Conservation (phyloP, 2,888 invertebrate species). For the Cenopis cana region DNA sequence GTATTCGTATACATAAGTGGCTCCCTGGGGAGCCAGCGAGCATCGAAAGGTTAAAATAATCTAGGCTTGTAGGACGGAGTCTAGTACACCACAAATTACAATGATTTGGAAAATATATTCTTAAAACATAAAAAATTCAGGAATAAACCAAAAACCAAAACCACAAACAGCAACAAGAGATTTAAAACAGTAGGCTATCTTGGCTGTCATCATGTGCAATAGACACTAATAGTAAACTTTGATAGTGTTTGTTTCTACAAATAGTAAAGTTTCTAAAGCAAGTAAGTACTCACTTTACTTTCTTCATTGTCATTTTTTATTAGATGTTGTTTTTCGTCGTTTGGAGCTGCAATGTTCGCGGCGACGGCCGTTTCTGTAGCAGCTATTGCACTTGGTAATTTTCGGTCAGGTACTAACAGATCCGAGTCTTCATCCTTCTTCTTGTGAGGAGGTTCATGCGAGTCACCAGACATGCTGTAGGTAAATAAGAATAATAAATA, state of each 20-base stretch:
- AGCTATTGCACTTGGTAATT: slow-evolving; percentile 51
- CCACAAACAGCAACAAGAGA: too few species aligned
- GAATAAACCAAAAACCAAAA: too few species aligned
- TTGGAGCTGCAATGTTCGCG: slow-evolving; percentile 52
- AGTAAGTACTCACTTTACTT: slow-evolving; percentile 58
- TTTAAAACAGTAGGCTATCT: not conserved
- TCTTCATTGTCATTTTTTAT: slow-evolving; percentile 62
- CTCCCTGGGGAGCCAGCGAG: too few species aligned
- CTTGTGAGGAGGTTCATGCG: slow-evolving; percentile 65
- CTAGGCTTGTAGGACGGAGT: too few species aligned
- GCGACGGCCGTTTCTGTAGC: slow-evolving; percentile 51
- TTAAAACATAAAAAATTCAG: too few species aligned
- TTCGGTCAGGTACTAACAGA: slow-evolving; percentile 58
- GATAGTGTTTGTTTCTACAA: not conserved
- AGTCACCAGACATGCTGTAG: slow-evolving; percentile 76
- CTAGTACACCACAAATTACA: too few species aligned
- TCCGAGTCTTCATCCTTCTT: slow-evolving; percentile 71
- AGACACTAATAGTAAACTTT: not conserved
- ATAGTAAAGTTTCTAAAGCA: not conserved
- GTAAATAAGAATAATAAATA: slow-evolving; percentile 39
- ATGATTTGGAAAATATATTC: too few species aligned
- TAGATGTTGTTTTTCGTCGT: slow-evolving; percentile 65
- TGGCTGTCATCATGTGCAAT: too few species aligned
- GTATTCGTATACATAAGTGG: too few species aligned
- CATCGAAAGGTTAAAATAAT: too few species aligned